Evolutionary conservation across 2,888 invertebrate species (phyloP).

Genomic region (Lasioglossum oenotherae): DNA sequence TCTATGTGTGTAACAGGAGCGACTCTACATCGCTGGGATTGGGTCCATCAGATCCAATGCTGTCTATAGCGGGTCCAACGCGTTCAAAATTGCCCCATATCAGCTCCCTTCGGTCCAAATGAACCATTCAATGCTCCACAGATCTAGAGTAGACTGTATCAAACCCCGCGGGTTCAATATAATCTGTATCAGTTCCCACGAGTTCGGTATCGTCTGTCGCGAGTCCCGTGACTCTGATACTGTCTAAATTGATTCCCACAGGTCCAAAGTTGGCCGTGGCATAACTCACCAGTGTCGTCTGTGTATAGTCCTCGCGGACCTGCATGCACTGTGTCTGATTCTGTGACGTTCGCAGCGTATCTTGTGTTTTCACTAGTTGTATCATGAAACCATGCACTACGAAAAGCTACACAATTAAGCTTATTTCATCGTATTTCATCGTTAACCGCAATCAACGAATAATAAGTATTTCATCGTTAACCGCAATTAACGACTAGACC

Average conservation of each 20-base stretch:
- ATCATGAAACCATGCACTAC: neutral
- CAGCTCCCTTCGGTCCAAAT: slow-evolving; percentile 15
- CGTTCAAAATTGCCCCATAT: slow-evolving; percentile 14
- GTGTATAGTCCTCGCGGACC: neutral
- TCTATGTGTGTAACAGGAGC: neutral
- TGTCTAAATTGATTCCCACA: slow-evolving; percentile 21
- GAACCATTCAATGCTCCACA: slow-evolving; percentile 16
- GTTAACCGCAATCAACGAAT: too few species aligned
- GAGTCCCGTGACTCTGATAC: slow-evolving; percentile 16
- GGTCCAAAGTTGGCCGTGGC: slow-evolving; percentile 12
- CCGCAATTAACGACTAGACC: too few species aligned
- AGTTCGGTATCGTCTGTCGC: slow-evolving; percentile 23
- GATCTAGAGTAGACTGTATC: slow-evolving; percentile 2
- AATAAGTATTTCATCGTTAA: too few species aligned
- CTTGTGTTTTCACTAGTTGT: neutral
- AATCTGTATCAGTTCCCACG: slow-evolving; percentile 8
- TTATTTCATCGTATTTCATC: too few species aligned
- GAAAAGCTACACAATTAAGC: neutral
- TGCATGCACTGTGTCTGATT: neutral
- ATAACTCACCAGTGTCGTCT: slow-evolving; percentile 11
- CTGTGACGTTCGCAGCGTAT: neutral
- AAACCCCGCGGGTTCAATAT: slow-evolving; percentile 1
- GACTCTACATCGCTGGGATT: neutral
- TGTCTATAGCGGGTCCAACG: neutral
- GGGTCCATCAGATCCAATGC: neutral